Conservation (phyloP, 2,888 invertebrate genomes). For the Apamea anceps region DNA sequence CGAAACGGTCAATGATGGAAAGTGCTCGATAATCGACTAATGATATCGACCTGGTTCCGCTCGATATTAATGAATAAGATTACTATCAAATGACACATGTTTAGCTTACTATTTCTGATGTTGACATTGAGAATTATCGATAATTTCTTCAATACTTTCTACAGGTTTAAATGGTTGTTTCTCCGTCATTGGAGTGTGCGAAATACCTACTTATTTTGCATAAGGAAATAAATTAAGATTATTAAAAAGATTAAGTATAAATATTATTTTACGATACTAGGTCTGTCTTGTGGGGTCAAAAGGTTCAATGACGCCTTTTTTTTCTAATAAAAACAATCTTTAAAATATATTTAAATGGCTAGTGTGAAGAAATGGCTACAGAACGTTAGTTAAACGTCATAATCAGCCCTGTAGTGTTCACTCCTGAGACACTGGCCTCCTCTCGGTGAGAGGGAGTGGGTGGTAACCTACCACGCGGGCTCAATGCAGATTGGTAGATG, state of each 20-base stretch:
- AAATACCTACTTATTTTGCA: not conserved
- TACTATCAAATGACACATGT: slow-evolving; percentile 52
- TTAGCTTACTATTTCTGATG: slow-evolving; percentile 42
- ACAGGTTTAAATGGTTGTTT: not conserved
- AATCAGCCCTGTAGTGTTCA: too few species aligned
- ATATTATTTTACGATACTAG: slow-evolving; percentile 2
- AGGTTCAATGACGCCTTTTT: not conserved
- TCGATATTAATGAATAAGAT: slow-evolving; percentile 57
- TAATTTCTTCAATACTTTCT: slow-evolving; percentile 59
- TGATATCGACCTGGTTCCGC: slow-evolving; percentile 76
- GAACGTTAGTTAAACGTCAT: too few species aligned
- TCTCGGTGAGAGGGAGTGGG: too few species aligned
- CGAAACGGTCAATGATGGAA: slow-evolving; percentile 75
- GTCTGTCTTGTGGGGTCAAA: not conserved
- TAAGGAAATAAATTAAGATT: not conserved
- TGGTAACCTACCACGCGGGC: too few species aligned
- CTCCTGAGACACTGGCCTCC: too few species aligned
- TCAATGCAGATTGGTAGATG: not conserved
- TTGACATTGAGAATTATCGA: slow-evolving; percentile 57
- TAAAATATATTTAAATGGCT: too few species aligned
- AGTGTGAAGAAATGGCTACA: too few species aligned
- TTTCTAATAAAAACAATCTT: too few species aligned
- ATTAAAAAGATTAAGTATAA: not conserved
- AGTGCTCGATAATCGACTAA: slow-evolving; percentile 80
- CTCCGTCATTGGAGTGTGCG: not conserved